phyloP scores from a whole-genome alignment of 2,113 vertebrate genomes.

The Phalacrocorax pelagicus region DNA sequence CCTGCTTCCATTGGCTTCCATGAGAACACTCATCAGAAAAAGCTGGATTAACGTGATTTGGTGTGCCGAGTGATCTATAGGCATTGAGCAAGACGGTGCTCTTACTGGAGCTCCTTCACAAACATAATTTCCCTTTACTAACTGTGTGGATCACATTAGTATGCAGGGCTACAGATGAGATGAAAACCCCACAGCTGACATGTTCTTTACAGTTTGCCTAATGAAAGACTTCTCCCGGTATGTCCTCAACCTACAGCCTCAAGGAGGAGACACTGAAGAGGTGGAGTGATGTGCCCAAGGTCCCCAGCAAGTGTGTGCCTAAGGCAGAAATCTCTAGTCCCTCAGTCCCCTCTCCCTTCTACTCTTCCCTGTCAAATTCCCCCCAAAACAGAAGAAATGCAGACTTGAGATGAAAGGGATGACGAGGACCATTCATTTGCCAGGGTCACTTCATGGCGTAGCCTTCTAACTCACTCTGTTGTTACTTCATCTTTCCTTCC shows the following conservation, averaged over 20 bases:
- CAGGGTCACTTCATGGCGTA: background rate
- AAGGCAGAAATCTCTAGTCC: background rate
- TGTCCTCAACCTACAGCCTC: background rate
- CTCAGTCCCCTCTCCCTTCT: background rate
- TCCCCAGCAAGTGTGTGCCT: rapidly evolving
- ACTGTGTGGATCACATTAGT: background rate
- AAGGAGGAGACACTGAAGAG: background rate
- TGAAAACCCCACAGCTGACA: background rate
- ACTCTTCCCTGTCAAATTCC: background rate
- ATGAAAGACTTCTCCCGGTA: background rate
- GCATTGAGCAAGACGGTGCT: background rate
- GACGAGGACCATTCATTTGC: background rate
- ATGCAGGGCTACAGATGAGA: background rate
- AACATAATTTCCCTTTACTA: background rate
- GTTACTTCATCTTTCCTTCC: slow-evolving; percentile 51
- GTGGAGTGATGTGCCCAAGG: background rate
- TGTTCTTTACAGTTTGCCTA: background rate
- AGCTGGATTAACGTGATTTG: background rate
- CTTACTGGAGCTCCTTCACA: background rate
- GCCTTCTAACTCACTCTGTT: slow-evolving; percentile 29
- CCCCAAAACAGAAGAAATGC: background rate
- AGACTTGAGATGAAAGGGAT: background rate
- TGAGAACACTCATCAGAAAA: background rate
- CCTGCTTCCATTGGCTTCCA: background rate
- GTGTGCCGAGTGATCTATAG: background rate